Percentiles rank a stretch among this genome's conserved stretches.
These are phyloP conservation scores for Darevskia nairensis DNA, from an alignment of 2,797 vertebrate species.

Conservation along the genomic window DNA sequence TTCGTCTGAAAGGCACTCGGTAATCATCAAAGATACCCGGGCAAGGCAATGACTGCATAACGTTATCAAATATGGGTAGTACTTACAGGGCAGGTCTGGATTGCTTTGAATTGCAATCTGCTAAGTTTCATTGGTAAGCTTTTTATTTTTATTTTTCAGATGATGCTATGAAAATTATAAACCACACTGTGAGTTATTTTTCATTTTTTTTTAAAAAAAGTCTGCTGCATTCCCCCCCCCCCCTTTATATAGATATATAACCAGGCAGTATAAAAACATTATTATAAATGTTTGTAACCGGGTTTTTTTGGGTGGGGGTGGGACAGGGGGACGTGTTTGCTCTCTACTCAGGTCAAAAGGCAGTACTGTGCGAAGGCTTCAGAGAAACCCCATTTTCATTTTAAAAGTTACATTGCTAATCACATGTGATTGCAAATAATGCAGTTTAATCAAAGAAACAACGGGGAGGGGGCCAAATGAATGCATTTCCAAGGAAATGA, in stretches of 20 bases:
- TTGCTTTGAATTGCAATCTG: slow-evolving; percentile 44
- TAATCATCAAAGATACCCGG: slow-evolving; percentile 83
- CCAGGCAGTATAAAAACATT: no score
- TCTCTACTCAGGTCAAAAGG: slow-evolving; percentile 31
- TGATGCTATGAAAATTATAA: slow-evolving; percentile 10
- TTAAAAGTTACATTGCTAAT: slow-evolving; percentile 78
- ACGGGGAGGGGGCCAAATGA: slow-evolving; percentile 62
- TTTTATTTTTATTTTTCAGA: slow-evolving; percentile 26
- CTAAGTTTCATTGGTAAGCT: slow-evolving; percentile 45
- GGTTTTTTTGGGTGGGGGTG: neutral
- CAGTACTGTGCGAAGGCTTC: slow-evolving; percentile 64
- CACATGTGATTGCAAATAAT: slow-evolving; percentile 78
- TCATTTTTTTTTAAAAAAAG: neutral
- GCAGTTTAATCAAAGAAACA: slow-evolving; percentile 77
- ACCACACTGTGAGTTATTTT: neutral
- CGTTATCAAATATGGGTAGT: slow-evolving; percentile 55
- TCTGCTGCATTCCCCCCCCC: slow-evolving; percentile 50
- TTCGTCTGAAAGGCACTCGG: slow-evolving; percentile 81
- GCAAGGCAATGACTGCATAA: slow-evolving; percentile 72
- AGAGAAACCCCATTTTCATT: slow-evolving; percentile 78
- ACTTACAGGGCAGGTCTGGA: slow-evolving; percentile 52
- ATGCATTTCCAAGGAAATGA: slow-evolving; percentile 72
- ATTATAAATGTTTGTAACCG: neutral
- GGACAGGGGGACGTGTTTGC: neutral
- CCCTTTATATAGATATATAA: slow-evolving; percentile 21